A percentile compares a stretch with the other conserved stretches of the same genome.
Evolutionary conservation across 2,797 vertebrate species (phyloP).

Genomic region (Loris lydekkerianus): DNA sequence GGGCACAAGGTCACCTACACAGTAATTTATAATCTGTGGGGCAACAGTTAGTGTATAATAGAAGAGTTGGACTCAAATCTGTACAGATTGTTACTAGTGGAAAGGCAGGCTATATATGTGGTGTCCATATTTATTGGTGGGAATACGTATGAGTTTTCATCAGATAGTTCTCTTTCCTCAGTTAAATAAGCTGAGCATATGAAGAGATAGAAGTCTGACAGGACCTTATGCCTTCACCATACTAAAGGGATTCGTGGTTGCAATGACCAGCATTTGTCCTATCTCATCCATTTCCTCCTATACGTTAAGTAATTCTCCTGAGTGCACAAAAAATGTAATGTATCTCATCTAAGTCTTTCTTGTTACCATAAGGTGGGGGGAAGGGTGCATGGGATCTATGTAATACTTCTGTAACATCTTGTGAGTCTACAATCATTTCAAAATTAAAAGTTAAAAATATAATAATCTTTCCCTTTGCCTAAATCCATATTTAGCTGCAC

Average conservation of each 20-base stretch:
- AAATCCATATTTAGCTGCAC: neutral
- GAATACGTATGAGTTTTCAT: neutral
- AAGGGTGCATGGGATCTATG: neutral
- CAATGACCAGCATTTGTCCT: neutral
- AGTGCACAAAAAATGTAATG: neutral
- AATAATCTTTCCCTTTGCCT: neutral
- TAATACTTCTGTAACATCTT: neutral
- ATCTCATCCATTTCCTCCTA: neutral
- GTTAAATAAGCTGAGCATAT: neutral
- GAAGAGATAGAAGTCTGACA: neutral
- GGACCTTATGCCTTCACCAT: neutral
- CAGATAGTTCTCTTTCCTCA: neutral
- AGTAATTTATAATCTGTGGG: neutral
- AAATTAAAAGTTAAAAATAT: neutral
- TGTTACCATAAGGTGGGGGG: neutral
- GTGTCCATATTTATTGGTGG: neutral
- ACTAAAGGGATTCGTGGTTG: neutral
- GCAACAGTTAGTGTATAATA: neutral
- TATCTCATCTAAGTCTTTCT: neutral
- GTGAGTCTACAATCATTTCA: neutral
- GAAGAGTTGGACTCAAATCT: neutral
- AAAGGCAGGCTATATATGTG: neutral
- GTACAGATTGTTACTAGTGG: neutral
- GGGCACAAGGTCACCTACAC: too few relatives aligned
- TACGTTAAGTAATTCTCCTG: neutral